These are phyloP conservation scores for Coranthus polyacanthus DNA, from an alignment of 2,797 vertebrate genomes.

Conservation along the genomic window DNA sequence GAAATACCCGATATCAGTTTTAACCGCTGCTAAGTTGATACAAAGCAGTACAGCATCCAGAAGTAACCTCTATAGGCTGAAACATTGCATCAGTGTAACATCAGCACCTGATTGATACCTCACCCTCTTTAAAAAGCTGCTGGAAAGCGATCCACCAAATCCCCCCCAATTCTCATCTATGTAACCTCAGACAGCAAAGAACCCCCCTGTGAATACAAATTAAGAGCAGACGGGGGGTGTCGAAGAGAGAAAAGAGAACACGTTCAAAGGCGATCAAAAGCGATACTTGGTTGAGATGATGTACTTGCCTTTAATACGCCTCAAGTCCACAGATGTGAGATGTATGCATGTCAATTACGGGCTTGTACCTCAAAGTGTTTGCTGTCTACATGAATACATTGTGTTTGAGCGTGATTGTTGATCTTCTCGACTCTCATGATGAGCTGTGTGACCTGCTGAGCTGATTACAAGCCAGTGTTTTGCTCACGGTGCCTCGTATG, in stretches of 20 bases:
- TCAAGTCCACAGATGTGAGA: constrained; percentile 41
- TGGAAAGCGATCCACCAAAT: constrained; percentile 65
- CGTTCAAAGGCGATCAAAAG: constrained; percentile 68
- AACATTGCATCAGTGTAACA: constrained; percentile 82
- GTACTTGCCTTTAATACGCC: constrained; percentile 54
- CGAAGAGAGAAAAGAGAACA: constrained; percentile 51
- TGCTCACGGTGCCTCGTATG: too few species aligned
- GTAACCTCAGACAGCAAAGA: constrained; percentile 62
- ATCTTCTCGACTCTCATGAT: constrained; percentile 29
- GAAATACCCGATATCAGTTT: constrained; percentile 27
- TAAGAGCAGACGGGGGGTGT: constrained; percentile 50
- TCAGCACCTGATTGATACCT: constrained; percentile 81
- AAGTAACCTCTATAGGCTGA: constrained; percentile 59
- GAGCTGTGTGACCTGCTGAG: constrained; percentile 49
- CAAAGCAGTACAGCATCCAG: constrained; percentile 44
- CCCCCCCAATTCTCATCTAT: constrained; percentile 67
- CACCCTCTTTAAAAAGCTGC: constrained; percentile 68
- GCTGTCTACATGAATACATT: constrained; percentile 20
- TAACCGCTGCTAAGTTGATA: constrained; percentile 37
- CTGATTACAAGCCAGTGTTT: constrained; percentile 46
- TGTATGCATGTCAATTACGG: constrained; percentile 37
- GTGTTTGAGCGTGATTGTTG: constrained; percentile 8
- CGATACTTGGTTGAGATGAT: constrained; percentile 48
- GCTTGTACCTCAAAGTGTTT: constrained; percentile 28
- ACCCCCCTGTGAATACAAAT: constrained; percentile 69